Percentiles rank a stretch among this genome's conserved stretches.
Conservation (phyloP, 2,113 vertebrate genomes). For the Marcusenius ussheri region DNA sequence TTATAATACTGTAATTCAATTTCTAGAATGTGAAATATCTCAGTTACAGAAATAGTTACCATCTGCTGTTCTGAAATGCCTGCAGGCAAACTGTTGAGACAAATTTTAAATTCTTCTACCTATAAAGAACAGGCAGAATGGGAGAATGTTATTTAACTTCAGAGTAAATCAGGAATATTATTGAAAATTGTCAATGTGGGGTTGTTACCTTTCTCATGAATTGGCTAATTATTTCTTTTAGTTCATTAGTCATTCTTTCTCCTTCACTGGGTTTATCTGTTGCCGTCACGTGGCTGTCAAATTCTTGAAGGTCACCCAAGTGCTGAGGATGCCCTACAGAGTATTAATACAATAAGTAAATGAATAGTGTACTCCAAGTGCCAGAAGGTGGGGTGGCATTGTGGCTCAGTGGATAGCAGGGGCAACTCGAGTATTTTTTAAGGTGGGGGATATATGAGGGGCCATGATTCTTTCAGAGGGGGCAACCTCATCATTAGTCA, state of each 20-base stretch:
- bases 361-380: not conserved
- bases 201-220: conserved; percentile 69
- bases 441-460: not conserved
- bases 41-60: conserved; percentile 54
- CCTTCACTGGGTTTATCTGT: conserved; percentile 55
- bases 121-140: conserved; percentile 39
- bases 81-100: conserved; percentile 46
- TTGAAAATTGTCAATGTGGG: conserved; percentile 14
- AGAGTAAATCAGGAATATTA: not conserved
- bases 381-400: not conserved
- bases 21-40: not conserved
- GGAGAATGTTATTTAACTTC: not conserved
- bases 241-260: conserved; percentile 68
- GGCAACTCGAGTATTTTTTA: not conserved
- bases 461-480: not conserved
- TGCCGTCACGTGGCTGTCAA: not conserved
- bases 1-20: not conserved
- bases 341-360: not conserved
- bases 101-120: conserved; percentile 74
- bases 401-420: not conserved
- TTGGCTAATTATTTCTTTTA: conserved; percentile 68
- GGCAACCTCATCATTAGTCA: not conserved
- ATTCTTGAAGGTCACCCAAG: not conserved
- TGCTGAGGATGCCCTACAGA: conserved; percentile 10
- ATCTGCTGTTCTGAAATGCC: conserved; percentile 57